These are phyloP conservation scores for Mesoligia furuncula DNA, from an alignment of 2,888 invertebrate species.

Conservation along the genomic window DNA sequence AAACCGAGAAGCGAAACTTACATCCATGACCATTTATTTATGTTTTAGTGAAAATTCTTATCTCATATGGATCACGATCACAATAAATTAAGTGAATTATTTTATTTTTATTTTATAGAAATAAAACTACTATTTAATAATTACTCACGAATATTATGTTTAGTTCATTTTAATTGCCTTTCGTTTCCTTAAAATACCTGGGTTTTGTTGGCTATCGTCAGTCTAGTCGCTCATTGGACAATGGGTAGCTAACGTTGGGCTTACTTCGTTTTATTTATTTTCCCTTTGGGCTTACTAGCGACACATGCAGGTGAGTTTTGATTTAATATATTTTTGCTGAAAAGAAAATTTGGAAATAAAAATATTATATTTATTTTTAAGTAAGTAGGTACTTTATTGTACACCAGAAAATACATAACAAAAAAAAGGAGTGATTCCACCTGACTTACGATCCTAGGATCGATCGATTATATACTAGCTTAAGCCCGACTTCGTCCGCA, in stretches of 20 bases:
- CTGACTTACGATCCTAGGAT: no score
- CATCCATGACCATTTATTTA: not conserved
- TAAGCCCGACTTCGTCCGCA: no score
- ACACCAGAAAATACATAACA: no score
- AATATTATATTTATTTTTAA: not conserved
- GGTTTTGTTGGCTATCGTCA: constrained; percentile 25
- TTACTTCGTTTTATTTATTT: constrained; percentile 58
- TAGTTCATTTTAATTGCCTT: constrained; percentile 56
- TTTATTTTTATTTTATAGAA: not conserved
- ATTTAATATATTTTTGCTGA: constrained; percentile 7
- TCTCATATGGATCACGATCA: constrained; percentile 46
- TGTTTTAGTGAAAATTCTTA: constrained; percentile 15
- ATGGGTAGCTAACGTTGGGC: constrained; percentile 56
- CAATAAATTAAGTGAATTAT: constrained; percentile 25
- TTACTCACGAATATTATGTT: constrained; percentile 58
- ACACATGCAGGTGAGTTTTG: constrained; percentile 33
- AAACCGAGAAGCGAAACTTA: not conserved
- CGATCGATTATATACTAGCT: no score
- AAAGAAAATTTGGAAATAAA: not conserved
- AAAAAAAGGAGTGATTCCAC: no score
- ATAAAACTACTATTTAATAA: constrained; percentile 37
- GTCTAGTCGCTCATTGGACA: constrained; percentile 53
- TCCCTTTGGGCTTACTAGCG: constrained; percentile 56
- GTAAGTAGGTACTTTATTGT: no score
- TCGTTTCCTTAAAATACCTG: constrained; percentile 59